These are phyloP conservation scores for Sebastes trivittatus DNA, from an alignment of 2,797 vertebrate genomes.

Conservation along the genomic window DNA sequence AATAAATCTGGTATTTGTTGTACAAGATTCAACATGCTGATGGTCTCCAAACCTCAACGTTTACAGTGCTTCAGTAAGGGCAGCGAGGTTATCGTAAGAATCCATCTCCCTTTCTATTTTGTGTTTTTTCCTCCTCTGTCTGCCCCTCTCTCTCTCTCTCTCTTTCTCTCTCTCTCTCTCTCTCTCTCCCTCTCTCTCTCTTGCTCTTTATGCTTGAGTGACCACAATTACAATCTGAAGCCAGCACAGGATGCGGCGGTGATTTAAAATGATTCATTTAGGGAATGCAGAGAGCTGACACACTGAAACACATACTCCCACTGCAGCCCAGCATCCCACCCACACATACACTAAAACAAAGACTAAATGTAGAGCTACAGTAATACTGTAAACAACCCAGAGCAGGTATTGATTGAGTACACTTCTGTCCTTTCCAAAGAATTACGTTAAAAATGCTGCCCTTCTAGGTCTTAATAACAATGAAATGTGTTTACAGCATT, in stretches of 20 bases:
- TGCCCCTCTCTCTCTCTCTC: neutral
- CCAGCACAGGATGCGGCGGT: conserved; percentile 79
- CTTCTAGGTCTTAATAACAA: neutral
- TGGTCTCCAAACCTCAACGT: conserved; percentile 38
- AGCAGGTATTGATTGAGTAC: neutral
- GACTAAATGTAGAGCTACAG: neutral
- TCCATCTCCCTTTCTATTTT: conserved; percentile 29
- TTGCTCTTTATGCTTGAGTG: conserved; percentile 73
- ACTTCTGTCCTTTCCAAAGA: neutral
- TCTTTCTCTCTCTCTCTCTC: too few species aligned
- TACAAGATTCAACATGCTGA: conserved; percentile 12
- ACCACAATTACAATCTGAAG: conserved; percentile 78
- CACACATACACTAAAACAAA: conserved; percentile 11
- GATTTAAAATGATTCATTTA: conserved; percentile 79
- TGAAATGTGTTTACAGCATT: conserved; percentile 1
- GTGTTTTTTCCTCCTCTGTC: conserved; percentile 23
- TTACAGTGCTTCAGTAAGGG: conserved; percentile 59
- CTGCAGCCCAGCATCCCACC: conserved; percentile 40
- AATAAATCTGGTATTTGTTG: conserved; percentile 7
- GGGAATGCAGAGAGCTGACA: conserved; percentile 70
- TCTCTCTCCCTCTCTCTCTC: neutral
- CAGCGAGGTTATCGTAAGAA: conserved; percentile 63
- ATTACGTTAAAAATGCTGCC: neutral
- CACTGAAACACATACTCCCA: conserved; percentile 59
- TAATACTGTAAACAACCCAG: conserved; percentile 7